Base-by-base conservation (phyloP, 1,140 invertebrate genomes). In the Brachionus koreanus region DNA sequence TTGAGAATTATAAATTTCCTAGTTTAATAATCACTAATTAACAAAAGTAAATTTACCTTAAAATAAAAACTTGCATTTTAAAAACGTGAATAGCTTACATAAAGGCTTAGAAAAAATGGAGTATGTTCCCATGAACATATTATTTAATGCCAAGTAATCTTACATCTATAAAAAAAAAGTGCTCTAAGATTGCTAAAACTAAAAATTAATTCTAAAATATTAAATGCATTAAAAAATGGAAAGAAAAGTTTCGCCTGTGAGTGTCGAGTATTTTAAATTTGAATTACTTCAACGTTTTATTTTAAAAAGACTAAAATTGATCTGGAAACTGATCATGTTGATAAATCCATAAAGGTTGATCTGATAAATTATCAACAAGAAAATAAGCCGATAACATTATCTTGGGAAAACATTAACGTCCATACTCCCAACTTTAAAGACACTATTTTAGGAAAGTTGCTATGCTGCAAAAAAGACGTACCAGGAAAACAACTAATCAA, bases 401-500 rank as follows among this genome's bases (percentile, higher is more conserved):
- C 76, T 37, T 79, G 76, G 76, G 76, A 79, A 12, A 79, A 79
- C 39, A 79, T 79, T 1, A 79, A 79, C 42, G 76, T 79, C 1
- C 33, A 61, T 29, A 79, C 76, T 9, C 76, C 76, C 7, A 42
- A 52, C 12, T 79, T 52, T 25, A 79, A 79, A 65, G 76, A 79
- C 29, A 65, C 23, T 12, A 12, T 79, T 6, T 35, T 61, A 7
- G 76, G 76, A 61, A 79, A 79, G 19, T 7, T 79, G 3, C 25
- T 79, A 39, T 79, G 52, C 35, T 79, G 76, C 29, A 79, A 79
- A 43, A 79, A 79, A 79, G 76, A 79, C 52, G 23, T 79, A 12
- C 49, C 76, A 23, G 49, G 49, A 5, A 79, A 79, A 25, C 76
- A 79, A n/a, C 52, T 79, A 0, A 35, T 79, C 19, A 79, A 79